Evolutionary conservation across 2,797 vertebrate genomes (phyloP), one percentile per base, ranked within the genome.

Genomic region (Thalassophryne amazonica): DNA sequence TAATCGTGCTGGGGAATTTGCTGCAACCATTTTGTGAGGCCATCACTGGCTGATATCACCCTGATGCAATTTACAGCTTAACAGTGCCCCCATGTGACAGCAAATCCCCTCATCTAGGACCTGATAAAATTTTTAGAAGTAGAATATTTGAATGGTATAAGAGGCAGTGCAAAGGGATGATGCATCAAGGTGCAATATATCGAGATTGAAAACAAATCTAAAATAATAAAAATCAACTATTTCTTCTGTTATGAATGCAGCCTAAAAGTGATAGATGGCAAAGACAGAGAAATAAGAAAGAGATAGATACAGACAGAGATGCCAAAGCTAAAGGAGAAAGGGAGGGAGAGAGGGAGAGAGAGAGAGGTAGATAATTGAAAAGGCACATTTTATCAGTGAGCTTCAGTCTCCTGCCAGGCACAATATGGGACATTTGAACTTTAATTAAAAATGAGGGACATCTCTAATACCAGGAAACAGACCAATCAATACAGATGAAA

Each of bases 51-150:
- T 84, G 64, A 61, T 72, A 71, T 74, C 73, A 63, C 59, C 25
- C 60, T 62, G 60, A 58, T 67, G 61, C 73, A 84, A 83, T 90
- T 76, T 73, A 74, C 80, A 90, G 90, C 87, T 84, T 80, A 88
- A 92, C 86, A 92, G 88, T 90, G 92, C 91, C 92, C 92, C 90
- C 90, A 84, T 87, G 90, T 93, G 91, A 86, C 84, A 60, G 69
- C 57, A 71, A 46, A 34, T 28, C 31, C 50, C 58, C 52, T 38
- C 33, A 68, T 46, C 47, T 33, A 47, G 50, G 53, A 73, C 56
- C 32, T 47, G 31, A 50, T 51, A 43, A 56, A 36, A 32, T 46
- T 48, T 80, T 65, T 41, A 49, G 28, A 18, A 35, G 45, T 2
- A 13, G 35, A 38, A 42, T 58, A 62, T 73, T 29, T 31, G 30